phyloP scores from a whole-genome alignment of 2,113 vertebrate genomes.

The Dendrocopos noguchii region DNA sequence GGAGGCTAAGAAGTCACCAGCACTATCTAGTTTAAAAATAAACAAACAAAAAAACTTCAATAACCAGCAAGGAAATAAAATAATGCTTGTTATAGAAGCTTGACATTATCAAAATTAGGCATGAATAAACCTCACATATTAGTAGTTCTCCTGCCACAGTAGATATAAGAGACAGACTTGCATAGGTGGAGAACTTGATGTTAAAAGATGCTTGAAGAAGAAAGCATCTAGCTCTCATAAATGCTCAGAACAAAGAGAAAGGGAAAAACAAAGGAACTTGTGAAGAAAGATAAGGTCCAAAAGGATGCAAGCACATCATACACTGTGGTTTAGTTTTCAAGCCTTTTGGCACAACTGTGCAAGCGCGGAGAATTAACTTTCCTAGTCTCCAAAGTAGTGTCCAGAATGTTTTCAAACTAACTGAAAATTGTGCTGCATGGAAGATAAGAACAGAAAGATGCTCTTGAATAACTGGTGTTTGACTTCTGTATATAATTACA shows the following conservation, averaged over 20 bases:
- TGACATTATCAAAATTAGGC: neutral
- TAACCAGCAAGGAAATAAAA: neutral
- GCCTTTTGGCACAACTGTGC: neutral
- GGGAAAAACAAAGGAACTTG: neutral
- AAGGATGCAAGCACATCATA: neutral
- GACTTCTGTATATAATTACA: neutral
- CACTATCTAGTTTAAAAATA: neutral
- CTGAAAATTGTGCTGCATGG: neutral
- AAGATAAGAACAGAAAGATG: neutral
- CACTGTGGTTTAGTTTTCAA: neutral
- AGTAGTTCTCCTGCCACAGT: neutral
- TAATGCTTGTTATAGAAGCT: neutral
- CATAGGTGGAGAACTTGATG: neutral
- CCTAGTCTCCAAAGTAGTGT: neutral
- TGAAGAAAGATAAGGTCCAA: neutral
- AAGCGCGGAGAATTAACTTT: neutral
- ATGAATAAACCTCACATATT: neutral
- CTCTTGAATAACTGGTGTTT: neutral
- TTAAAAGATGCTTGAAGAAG: neutral
- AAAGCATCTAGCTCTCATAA: neutral
- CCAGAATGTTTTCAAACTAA: neutral
- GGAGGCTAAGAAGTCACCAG: neutral
- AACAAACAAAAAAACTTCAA: neutral
- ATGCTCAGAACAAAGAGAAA: neutral
- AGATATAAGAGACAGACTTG: neutral